Evolutionary conservation across 2,797 vertebrate species (phyloP), one percentile per base, ranked within the genome.

Genomic region (Schizothorax lantsangensis): DNA sequence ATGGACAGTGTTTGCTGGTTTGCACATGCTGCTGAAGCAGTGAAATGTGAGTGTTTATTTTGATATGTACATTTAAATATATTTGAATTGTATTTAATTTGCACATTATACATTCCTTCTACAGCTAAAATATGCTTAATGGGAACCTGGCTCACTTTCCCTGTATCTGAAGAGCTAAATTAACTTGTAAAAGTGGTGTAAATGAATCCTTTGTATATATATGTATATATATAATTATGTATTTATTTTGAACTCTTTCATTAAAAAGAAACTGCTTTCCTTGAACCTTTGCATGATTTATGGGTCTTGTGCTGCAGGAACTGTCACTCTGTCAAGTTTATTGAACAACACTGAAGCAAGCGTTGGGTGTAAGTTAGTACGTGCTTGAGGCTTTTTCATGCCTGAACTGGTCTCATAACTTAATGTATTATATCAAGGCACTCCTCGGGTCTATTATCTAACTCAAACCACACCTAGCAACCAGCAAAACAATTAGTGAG

Each of bases 201-300:
- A 30, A 49, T 40, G 0, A 36, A 17, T 30, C 0, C 9, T 62
- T 12, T 85, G 77, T 71, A 49, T 75, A 21, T 86, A 14, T 86
- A n/a, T n/a, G n/a, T n/a, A 69, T 86, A 54, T 74, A 75, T 81
- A 66, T 73, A 6, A 66, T 23, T 62, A 64, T 74, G 52, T 86
- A 86, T 86, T 86, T 86, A 86, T 86, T 81, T 81, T 74, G 3
- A 73, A 81, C 10, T 74, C n/a, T 73, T 15, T 66, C 10, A 81
- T 52, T 73, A 86, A 86, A 86, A 86, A 86, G 5, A 15, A 36
- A 5, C 10, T 14, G 15, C 23, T 40, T 47, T 77, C 62, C 43
- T 47, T 81, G 1, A 86, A 86, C 12, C 9, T 59, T 74, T 38
- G 40, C 23, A 33, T 86, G 26, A 73, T 43, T 45, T 72, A 26